Conservation (phyloP, 2,888 invertebrate species). For the Polymixis flavicincta region DNA sequence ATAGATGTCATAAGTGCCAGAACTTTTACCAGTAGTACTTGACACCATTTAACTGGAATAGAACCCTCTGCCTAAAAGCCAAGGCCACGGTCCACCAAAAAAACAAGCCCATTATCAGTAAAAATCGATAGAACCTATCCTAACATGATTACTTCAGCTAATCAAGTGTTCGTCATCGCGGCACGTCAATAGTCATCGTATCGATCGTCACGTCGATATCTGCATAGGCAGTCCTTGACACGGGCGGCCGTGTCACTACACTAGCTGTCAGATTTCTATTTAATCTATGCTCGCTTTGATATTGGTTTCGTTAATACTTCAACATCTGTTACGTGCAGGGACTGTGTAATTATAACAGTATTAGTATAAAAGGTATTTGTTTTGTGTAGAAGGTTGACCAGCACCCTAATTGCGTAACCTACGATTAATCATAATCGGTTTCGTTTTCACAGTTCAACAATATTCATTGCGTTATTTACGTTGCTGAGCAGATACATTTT, state of each 20-base stretch:
- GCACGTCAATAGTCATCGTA: slow-evolving; percentile 72
- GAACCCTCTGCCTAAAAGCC: background rate
- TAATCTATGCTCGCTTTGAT: slow-evolving; percentile 63
- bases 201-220: slow-evolving; percentile 81
- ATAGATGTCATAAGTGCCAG: background rate
- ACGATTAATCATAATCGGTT: too few species aligned
- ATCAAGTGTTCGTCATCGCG: slow-evolving; percentile 67
- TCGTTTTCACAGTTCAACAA: too few species aligned
- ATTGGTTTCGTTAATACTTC: slow-evolving; percentile 60
- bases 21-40: background rate
- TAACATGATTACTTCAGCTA: slow-evolving; percentile 42
- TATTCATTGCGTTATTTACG: too few species aligned
- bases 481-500: too few species aligned
- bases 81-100: background rate
- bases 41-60: background rate
- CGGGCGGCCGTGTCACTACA: slow-evolving; percentile 63
- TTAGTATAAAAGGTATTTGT: slow-evolving; percentile 41
- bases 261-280: slow-evolving; percentile 68
- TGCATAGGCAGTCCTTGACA: slow-evolving; percentile 87
- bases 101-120: slow-evolving; percentile 15
- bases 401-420: too few species aligned
- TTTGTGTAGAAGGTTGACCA: slow-evolving; percentile 30
- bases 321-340: slow-evolving; percentile 57
- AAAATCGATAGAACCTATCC: slow-evolving; percentile 38
- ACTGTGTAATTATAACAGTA: slow-evolving; percentile 46